Percentiles rank a stretch among this genome's conserved stretches.
Conservation (phyloP, 2,888 invertebrate genomes). For the Chirona hameri region DNA sequence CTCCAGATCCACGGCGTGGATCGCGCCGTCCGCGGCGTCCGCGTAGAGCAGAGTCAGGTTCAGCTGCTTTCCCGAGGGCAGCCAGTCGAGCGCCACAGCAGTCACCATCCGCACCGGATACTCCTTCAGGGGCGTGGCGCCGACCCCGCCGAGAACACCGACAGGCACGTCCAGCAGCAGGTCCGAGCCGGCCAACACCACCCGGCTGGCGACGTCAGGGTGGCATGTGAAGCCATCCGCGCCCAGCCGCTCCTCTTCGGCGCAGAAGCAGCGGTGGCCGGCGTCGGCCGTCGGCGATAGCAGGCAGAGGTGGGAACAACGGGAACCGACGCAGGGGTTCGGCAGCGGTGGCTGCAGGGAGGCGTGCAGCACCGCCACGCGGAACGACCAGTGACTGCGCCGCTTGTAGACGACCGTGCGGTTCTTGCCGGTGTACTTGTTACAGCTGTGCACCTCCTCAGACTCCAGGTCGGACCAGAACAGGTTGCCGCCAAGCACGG, state of each 20-base stretch:
- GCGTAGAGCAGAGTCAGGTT: background rate
- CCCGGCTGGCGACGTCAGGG: background rate
- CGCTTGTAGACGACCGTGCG: constrained; percentile 31
- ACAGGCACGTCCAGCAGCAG: background rate
- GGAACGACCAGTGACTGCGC: constrained; percentile 13
- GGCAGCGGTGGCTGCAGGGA: constrained; percentile 34
- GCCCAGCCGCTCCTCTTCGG: background rate
- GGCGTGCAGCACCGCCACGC: constrained; percentile 35
- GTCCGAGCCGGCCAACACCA: constrained; percentile 8
- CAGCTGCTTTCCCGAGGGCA: background rate
- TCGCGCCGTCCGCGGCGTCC: background rate
- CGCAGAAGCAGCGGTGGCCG: constrained; percentile 23
- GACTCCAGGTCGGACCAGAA: constrained; percentile 35
- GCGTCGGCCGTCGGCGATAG: background rate
- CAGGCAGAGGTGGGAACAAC: constrained; percentile 39
- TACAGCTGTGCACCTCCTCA: constrained; percentile 35
- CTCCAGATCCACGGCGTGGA: background rate
- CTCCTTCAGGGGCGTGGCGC: background rate
- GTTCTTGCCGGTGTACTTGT: constrained; percentile 34
- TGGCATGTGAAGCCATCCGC: background rate
- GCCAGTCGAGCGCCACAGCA: background rate
- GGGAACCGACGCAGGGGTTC: constrained; percentile 35
- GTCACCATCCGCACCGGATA: background rate
- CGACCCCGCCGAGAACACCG: background rate
- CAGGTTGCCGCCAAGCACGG: constrained; percentile 35